Conservation (phyloP, 2,113 vertebrate species). For the Sander vitreus region DNA sequence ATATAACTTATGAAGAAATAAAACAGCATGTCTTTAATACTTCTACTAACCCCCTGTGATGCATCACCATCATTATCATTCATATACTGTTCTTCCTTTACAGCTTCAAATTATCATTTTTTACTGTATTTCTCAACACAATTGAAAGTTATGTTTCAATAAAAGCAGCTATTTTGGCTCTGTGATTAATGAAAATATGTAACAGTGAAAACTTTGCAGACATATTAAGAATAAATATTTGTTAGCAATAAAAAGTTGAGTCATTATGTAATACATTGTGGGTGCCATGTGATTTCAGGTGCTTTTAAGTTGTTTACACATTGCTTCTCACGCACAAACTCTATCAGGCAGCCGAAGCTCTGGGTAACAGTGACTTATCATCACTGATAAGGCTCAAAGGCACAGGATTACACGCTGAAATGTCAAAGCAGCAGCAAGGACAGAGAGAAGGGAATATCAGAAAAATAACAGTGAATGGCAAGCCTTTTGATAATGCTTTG, state of each 20-base stretch:
- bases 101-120: not conserved
- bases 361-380: not conserved
- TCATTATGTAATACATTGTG: not conserved
- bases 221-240: not conserved
- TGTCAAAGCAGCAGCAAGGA: not conserved
- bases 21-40: not conserved
- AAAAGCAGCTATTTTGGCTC: not conserved
- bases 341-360: conserved; percentile 5
- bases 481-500: not conserved
- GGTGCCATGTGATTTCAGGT: not conserved
- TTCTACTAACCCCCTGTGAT: not conserved
- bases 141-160: not conserved
- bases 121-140: not conserved
- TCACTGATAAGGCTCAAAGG: conserved; percentile 10
- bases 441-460: not conserved
- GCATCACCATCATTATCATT: not conserved
- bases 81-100: not conserved
- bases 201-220: not conserved
- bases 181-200: not conserved
- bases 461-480: not conserved
- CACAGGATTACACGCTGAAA: conserved; percentile 4
- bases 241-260: no score
- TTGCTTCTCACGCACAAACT: not conserved
- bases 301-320: conserved; percentile 2
- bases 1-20: not conserved